Evolutionary conservation across 2,888 invertebrate species (phyloP), one percentile per base, ranked within the genome.

Genomic region (Epistrophella euchroma): DNA sequence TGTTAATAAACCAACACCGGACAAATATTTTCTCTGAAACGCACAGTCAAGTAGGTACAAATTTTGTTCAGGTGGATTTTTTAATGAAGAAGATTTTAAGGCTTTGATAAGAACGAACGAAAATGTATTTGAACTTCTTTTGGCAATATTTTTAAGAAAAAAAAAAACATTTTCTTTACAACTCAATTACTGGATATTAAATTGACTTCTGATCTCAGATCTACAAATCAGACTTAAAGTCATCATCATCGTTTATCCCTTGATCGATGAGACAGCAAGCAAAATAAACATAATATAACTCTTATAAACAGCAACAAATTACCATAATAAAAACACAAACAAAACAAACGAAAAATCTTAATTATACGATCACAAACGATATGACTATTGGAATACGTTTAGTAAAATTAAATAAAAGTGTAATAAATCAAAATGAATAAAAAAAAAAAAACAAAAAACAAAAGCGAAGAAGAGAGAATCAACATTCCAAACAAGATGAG

Each of bases 401-500:
- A 80, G 58, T 76, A 55, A 72, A 73, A 85, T 73, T 76, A 72
- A 75, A 85, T 81, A 75, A 81, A 75, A 73, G 37, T 68, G 70
- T 58, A 77, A 82, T 77, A 77, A 82, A 73, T 77, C 77, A 82
- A 82, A 82, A 50, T 37, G n/a, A 45, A 64, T 17, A 43, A 37
- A 43, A 32, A 64, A 45, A 47, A 32, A 32, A 37, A 19, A 11
- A 4, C 17, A 17, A 17, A 47, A 32, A 32, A 37, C 13, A 11
- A 4, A 35, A 17, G 17, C 5, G 15, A 37, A 37, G 19, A 60
- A 60, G 40, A 60, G 71, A 71, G 56, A 64, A 66, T 73, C 73
- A 70, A 60, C 81, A 77, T 77, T 77, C 77, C 77, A 78, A 74
- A 70, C 73, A 72, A 78, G 70, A 73, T 83, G 77, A 87, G 73